A percentile compares a stretch with the other conserved stretches of the same genome.
phyloP scores from a whole-genome alignment of 2,797 vertebrate species.

The Xiphophorus birchmanni region DNA sequence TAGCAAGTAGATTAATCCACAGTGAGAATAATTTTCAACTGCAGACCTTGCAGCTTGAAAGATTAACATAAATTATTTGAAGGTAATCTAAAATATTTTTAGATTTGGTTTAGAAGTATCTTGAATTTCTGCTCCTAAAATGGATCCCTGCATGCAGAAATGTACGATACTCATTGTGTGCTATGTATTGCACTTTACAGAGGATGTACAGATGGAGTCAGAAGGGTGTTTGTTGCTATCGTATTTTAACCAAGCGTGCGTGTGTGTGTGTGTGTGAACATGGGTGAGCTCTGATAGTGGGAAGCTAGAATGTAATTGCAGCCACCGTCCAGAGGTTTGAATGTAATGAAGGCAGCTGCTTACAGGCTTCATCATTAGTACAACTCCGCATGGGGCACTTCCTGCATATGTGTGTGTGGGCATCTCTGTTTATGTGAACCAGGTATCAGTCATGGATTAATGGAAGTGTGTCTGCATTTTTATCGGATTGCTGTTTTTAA shows the following conservation, averaged over 20 bases:
- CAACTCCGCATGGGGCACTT: slow-evolving; percentile 66
- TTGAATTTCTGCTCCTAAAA: slow-evolving; percentile 1
- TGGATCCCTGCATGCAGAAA: slow-evolving; percentile 36
- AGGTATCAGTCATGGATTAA: background rate
- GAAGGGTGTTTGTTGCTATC: background rate
- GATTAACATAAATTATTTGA: slow-evolving; percentile 20
- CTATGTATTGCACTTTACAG: slow-evolving; percentile 14
- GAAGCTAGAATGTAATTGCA: slow-evolving; percentile 79
- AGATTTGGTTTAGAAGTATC: background rate
- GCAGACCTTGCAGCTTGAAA: slow-evolving; percentile 2
- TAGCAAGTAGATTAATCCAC: slow-evolving; percentile 20
- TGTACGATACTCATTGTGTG: slow-evolving; percentile 12
- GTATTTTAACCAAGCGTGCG: slow-evolving; percentile 30
- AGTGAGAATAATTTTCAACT: slow-evolving; percentile 20
- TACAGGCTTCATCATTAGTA: slow-evolving; percentile 82
- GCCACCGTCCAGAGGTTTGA: slow-evolving; percentile 82
- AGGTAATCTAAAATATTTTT: slow-evolving; percentile 1
- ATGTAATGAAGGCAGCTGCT: slow-evolving; percentile 84
- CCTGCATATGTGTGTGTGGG: slow-evolving; percentile 31
- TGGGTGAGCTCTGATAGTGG: slow-evolving; percentile 63
- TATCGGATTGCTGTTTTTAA: background rate
- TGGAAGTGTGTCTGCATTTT: background rate
- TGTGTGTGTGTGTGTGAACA: background rate
- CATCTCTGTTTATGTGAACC: slow-evolving; percentile 29
- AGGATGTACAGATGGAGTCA: slow-evolving; percentile 13